These are phyloP conservation scores for Furcula furcula DNA, from an alignment of 2,888 invertebrate species.

Conservation along the genomic window DNA sequence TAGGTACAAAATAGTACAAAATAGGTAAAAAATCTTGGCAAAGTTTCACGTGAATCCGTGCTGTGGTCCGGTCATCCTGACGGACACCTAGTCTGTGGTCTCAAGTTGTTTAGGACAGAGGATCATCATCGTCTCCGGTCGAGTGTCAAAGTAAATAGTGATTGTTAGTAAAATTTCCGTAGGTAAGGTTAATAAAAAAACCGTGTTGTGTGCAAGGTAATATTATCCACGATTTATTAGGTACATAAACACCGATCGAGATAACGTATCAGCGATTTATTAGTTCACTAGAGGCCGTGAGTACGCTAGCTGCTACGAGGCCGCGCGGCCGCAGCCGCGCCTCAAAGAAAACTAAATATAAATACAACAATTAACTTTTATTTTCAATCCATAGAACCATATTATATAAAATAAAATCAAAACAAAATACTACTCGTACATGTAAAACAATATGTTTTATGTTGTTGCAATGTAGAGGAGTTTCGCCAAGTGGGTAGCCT, in stretches of 20 bases:
- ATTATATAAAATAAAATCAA: slow-evolving; percentile 67
- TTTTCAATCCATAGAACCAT: slow-evolving; percentile 80
- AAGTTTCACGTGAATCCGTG: too few relatives aligned
- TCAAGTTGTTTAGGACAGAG: too few relatives aligned
- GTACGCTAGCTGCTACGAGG: slow-evolving; percentile 17
- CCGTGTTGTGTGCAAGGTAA: slow-evolving; percentile 61
- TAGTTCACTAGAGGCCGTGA: slow-evolving; percentile 37
- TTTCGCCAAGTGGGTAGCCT: slow-evolving; percentile 21
- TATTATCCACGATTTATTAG: slow-evolving; percentile 60
- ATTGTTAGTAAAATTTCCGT: too few relatives aligned
- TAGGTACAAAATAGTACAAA: too few relatives aligned
- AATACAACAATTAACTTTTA: slow-evolving; percentile 79
- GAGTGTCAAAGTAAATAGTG: too few relatives aligned
- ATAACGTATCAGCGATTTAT: slow-evolving; percentile 44
- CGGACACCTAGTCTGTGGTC: too few relatives aligned
- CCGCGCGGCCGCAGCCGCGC: slow-evolving; percentile 16
- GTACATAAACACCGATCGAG: slow-evolving; percentile 62
- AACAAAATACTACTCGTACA: slow-evolving; percentile 71
- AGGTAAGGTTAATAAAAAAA: slow-evolving; percentile 49
- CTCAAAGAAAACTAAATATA: slow-evolving; percentile 59
- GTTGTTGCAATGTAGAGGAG: slow-evolving; percentile 51
- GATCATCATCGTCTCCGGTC: too few relatives aligned
- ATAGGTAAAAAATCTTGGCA: too few relatives aligned
- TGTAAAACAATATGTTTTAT: slow-evolving; percentile 65
- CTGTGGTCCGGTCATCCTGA: too few relatives aligned